phyloP scores from a whole-genome alignment of 1,140 invertebrate species.

The Acromyrmex heyeri region DNA sequence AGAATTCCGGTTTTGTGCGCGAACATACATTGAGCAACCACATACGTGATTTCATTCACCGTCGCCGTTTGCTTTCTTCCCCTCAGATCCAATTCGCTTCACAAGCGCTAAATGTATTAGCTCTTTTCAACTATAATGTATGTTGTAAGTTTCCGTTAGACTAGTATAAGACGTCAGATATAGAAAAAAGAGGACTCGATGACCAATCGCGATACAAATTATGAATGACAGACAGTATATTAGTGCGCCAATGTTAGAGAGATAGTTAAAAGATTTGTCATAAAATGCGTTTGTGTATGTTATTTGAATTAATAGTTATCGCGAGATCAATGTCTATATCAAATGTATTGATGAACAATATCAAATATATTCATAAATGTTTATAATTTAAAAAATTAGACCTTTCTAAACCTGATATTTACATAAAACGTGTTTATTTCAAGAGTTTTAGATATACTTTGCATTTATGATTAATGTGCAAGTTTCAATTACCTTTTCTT shows the following conservation, averaged over 20 bases:
- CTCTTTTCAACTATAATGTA: background rate
- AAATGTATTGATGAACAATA: background rate
- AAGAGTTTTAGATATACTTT: background rate
- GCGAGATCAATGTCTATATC: background rate
- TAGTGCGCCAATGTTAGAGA: conserved; percentile 7
- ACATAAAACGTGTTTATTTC: background rate
- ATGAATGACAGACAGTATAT: conserved; percentile 35
- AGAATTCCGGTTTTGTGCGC: conserved; percentile 61
- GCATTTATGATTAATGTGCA: background rate
- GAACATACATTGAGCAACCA: conserved; percentile 49
- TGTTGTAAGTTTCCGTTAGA: conserved; percentile 49
- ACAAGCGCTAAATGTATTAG: conserved; percentile 28
- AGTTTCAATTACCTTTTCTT: background rate
- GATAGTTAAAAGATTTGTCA: background rate
- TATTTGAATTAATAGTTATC: background rate
- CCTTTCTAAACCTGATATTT: background rate
- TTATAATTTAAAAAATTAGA: conserved; percentile 17
- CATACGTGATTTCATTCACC: conserved; percentile 64
- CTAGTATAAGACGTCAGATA: conserved; percentile 1
- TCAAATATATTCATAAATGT: background rate
- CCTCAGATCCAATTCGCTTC: conserved; percentile 21
- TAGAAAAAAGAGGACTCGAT: conserved; percentile 25
- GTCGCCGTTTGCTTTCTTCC: conserved; percentile 26
- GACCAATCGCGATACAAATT: conserved; percentile 50
- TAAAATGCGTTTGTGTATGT: background rate